These are phyloP conservation scores for Drosophila setifemur DNA, from an alignment of 1,140 invertebrate species.

Conservation along the genomic window DNA sequence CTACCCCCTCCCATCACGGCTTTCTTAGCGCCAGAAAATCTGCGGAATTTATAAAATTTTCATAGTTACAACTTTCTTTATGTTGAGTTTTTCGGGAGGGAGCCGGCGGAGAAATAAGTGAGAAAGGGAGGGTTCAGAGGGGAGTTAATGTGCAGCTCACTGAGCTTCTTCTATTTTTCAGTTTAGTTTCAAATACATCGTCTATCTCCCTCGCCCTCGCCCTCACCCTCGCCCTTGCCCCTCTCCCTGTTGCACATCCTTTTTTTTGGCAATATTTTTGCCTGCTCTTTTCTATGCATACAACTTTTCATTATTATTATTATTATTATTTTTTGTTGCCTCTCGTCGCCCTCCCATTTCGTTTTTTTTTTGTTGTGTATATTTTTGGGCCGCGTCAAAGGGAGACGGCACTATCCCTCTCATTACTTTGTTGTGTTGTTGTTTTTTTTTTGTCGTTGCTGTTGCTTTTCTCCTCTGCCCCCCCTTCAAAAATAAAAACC, in stretches of 20 bases:
- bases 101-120: background rate
- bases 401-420: slow-evolving; percentile 23
- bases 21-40: slow-evolving; percentile 77
- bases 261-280: slow-evolving; percentile 58
- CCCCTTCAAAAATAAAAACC: background rate
- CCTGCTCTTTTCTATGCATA: slow-evolving; percentile 58
- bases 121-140: background rate
- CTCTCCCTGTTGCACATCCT: background rate
- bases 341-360: background rate
- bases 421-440: slow-evolving; percentile 32
- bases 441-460: background rate
- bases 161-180: slow-evolving; percentile 62
- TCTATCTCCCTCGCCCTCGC: background rate
- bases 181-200: slow-evolving; percentile 78
- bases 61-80: slow-evolving; percentile 81
- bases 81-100: slow-evolving; percentile 22
- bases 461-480: background rate
- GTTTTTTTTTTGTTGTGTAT: slow-evolving; percentile 25
- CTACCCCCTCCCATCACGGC: slow-evolving; percentile 9
- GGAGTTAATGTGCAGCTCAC: slow-evolving; percentile 59
- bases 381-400: slow-evolving; percentile 30
- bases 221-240: background rate
- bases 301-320: slow-evolving; percentile 72
- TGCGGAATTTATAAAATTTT: slow-evolving; percentile 81
- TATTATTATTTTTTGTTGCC: slow-evolving; percentile 50